Conservation (phyloP, 2,797 vertebrate genomes). For the Lateolabrax maculatus region DNA sequence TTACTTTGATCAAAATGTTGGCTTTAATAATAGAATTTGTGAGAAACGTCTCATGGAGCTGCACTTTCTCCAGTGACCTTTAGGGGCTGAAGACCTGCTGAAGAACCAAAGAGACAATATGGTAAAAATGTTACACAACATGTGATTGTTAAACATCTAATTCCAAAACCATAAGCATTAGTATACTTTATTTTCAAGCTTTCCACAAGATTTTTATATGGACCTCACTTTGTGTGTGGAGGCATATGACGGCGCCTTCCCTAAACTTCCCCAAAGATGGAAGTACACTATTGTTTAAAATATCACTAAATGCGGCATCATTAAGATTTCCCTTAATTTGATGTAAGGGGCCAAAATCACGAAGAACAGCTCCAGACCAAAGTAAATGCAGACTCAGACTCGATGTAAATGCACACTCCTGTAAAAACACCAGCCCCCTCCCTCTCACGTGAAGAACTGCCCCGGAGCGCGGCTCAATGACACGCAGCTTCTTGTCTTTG, state of each 20-base stretch:
- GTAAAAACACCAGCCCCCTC: not conserved
- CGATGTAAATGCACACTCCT: not conserved
- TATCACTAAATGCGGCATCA: not conserved
- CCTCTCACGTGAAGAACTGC: constrained; percentile 92
- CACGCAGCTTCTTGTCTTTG: constrained; percentile 95
- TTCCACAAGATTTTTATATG: not conserved
- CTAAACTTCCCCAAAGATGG: not conserved
- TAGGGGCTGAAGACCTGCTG: not conserved
- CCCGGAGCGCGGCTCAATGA: constrained; percentile 96
- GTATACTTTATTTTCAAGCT: not conserved
- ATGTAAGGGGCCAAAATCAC: not conserved
- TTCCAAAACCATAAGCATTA: not conserved
- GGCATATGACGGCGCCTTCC: too few species aligned
- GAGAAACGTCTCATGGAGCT: not conserved
- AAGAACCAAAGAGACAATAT: not conserved
- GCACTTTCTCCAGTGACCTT: not conserved
- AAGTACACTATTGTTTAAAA: not conserved
- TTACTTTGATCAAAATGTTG: not conserved
- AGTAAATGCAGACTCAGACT: too few species aligned
- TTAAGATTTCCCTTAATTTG: not conserved
- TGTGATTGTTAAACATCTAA: not conserved
- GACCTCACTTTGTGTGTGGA: not conserved
- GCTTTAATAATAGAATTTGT: not conserved
- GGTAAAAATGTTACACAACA: not conserved
- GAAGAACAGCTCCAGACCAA: not conserved